Conservation (phyloP, 35 echinoderm and acorn worm species). For the Eucidaris tribuloides region DNA sequence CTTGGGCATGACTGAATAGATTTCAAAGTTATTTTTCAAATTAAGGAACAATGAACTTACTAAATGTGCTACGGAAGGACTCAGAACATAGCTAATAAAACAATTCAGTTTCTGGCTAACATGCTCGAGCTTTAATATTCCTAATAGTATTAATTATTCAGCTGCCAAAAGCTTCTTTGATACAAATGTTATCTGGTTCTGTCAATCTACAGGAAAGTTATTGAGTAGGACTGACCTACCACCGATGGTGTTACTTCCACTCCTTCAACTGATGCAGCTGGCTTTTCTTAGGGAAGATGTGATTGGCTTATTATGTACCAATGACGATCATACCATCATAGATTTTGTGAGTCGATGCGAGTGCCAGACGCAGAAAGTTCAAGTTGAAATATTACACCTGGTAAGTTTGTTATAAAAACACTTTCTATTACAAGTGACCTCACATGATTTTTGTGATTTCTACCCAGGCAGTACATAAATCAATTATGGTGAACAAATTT, state of each 20-base stretch:
- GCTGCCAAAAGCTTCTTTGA: not conserved
- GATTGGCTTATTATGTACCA: constrained; percentile 54
- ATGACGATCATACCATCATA: constrained; percentile 91
- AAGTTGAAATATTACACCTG: constrained; percentile 74
- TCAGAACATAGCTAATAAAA: not conserved
- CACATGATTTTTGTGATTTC: not conserved
- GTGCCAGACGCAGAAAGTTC: constrained; percentile 63
- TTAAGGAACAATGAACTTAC: too few relatives aligned
- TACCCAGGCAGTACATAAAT: not conserved
- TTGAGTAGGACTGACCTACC: constrained; percentile 62
- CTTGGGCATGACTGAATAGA: too few relatives aligned
- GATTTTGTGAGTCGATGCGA: constrained; percentile 74
- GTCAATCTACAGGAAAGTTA: constrained; percentile 73
- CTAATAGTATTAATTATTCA: not conserved
- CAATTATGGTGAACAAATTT: too few relatives aligned
- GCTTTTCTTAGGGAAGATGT: constrained; percentile 83
- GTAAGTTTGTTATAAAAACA: constrained; percentile 11
- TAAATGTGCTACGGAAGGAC: too few relatives aligned
- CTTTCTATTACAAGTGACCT: not conserved
- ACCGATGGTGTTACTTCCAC: constrained; percentile 40
- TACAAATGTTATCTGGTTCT: not conserved
- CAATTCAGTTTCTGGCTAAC: too few relatives aligned
- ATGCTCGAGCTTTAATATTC: not conserved
- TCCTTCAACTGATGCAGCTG: constrained; percentile 72
- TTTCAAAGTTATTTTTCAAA: too few relatives aligned